Evolutionary conservation across 1,140 invertebrate genomes (phyloP).

Genomic region (Metopolophium dirhodum): DNA sequence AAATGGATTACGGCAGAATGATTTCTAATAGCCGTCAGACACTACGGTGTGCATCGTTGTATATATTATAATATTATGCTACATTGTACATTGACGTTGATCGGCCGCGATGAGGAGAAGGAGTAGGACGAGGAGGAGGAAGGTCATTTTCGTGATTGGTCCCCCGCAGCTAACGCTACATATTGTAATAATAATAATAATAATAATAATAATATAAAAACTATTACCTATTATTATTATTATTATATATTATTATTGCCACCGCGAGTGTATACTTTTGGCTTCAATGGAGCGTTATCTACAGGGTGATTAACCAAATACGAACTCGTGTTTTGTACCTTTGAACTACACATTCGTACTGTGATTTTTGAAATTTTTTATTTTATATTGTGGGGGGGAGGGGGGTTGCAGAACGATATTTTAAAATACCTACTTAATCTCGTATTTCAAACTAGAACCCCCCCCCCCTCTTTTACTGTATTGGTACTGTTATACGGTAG

Average conservation of each 20-base stretch:
- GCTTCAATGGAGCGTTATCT: background rate
- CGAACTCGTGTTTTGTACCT: background rate
- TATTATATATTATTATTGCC: background rate
- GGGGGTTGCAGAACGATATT: too few relatives aligned
- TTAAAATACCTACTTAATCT: too few relatives aligned
- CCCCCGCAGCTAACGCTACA: background rate
- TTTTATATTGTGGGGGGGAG: too few relatives aligned
- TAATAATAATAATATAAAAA: too few relatives aligned
- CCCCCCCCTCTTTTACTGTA: background rate
- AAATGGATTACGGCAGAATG: background rate
- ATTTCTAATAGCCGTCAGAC: conserved; percentile 46
- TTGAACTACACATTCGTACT: background rate
- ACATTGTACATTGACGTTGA: conserved; percentile 19
- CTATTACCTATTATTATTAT: background rate
- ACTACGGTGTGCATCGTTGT: background rate
- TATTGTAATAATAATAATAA: background rate
- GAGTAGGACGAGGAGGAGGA: background rate
- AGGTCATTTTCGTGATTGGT: conserved; percentile 15
- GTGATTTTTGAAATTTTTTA: background rate
- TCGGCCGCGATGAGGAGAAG: background rate
- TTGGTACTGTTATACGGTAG: background rate
- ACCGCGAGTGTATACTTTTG: background rate
- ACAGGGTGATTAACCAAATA: background rate
- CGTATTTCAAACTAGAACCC: background rate
- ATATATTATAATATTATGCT: background rate